phyloP scores from a whole-genome alignment of 2,113 vertebrate genomes.

The Nothoprocta pentlandii region DNA sequence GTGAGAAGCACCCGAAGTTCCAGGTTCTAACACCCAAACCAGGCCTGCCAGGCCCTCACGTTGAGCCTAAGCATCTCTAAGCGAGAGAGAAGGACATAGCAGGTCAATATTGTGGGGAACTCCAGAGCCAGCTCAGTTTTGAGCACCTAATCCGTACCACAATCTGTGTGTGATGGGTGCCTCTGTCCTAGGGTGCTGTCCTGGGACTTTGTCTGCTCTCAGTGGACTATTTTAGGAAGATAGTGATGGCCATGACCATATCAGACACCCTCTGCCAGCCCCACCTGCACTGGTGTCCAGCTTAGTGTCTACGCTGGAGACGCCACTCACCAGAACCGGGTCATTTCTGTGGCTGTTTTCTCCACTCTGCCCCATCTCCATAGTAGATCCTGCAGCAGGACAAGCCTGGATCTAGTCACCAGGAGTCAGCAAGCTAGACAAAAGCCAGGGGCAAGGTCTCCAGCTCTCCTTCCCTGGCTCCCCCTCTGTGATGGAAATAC shows the following conservation, averaged over 20 bases:
- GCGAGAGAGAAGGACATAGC: background rate
- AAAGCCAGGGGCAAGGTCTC: background rate
- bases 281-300: background rate
- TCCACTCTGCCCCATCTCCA: background rate
- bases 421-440: background rate
- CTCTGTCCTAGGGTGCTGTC: background rate
- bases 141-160: background rate
- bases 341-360: background rate
- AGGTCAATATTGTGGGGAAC: rapidly evolving
- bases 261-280: background rate
- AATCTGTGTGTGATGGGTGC: background rate
- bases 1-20: too few species aligned
- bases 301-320: rapidly evolving
- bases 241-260: rapidly evolving
- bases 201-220: background rate
- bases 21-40: too few species aligned
- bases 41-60: too few species aligned
- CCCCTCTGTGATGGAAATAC: background rate
- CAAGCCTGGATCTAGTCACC: background rate
- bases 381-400: rapidly evolving
- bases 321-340: background rate
- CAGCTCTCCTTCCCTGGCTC: background rate
- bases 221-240: background rate
- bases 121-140: background rate
- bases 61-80: rapidly evolving